These are phyloP conservation scores for Amyelois transitella DNA, from an alignment of 1,140 invertebrate genomes.

Conservation along the genomic window DNA sequence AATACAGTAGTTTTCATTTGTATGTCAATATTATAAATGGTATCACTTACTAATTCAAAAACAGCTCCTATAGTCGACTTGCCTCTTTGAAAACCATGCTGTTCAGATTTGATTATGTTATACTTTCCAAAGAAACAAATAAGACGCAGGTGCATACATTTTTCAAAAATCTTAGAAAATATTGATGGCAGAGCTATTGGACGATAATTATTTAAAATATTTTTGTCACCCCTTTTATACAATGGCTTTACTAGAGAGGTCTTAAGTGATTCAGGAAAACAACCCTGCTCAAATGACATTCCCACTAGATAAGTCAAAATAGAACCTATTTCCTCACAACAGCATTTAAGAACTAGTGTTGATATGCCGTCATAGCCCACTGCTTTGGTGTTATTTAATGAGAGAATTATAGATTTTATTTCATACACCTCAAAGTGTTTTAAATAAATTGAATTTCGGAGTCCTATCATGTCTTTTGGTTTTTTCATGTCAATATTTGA, in stretches of 20 bases:
- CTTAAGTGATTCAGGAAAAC: constrained; percentile 10
- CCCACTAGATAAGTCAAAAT: background rate
- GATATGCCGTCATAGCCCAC: background rate
- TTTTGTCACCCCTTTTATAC: constrained; percentile 18
- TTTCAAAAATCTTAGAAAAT: constrained; percentile 35
- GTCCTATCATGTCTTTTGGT: background rate
- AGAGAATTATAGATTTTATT: background rate
- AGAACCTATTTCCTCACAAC: background rate
- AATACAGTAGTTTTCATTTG: constrained; percentile 15
- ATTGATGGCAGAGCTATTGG: constrained; percentile 26
- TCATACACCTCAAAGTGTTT: background rate
- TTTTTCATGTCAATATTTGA: background rate
- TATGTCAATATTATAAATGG: constrained; percentile 16
- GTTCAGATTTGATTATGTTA: constrained; percentile 17
- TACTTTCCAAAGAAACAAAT: constrained; percentile 20
- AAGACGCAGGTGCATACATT: constrained; percentile 21
- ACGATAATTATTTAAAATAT: constrained; percentile 19
- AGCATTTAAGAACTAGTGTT: background rate
- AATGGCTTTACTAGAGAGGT: constrained; percentile 20
- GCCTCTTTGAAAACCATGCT: constrained; percentile 28
- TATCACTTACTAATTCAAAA: constrained; percentile 15
- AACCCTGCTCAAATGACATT: constrained; percentile 1
- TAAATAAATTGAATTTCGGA: background rate
- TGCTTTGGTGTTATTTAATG: background rate
- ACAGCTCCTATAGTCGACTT: constrained; percentile 22